Evolutionary conservation across 1,140 invertebrate genomes (phyloP).

Genomic region (Helicorthomorpha holstii): DNA sequence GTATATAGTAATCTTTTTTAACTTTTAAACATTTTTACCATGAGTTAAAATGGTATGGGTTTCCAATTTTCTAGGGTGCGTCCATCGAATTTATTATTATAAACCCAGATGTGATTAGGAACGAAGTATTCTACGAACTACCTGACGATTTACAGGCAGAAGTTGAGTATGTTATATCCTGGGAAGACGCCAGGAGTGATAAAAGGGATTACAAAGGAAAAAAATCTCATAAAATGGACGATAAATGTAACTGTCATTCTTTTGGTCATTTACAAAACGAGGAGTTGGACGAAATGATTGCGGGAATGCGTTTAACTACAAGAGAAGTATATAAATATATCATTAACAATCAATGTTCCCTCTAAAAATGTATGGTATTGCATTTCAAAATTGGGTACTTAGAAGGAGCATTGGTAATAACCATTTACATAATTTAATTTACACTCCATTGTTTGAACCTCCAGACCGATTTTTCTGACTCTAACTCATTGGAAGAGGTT

Average conservation of each 20-base stretch:
- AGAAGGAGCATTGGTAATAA: not conserved
- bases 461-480: conserved; percentile 17
- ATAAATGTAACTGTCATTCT: too few relatives aligned
- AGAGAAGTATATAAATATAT: conserved; percentile 9
- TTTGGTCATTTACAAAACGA: conserved; percentile 20
- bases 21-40: not conserved
- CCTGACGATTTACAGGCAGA: conserved; percentile 40
- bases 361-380: not conserved
- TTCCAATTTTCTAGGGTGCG: conserved; percentile 19
- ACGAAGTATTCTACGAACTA: conserved; percentile 42
- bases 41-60: too few relatives aligned
- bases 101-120: conserved; percentile 37
- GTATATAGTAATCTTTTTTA: conserved; percentile 27
- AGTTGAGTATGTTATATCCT: conserved; percentile 24
- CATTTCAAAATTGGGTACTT: not conserved
- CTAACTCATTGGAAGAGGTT: conserved; percentile 19
- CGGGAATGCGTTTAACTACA: conserved; percentile 11
- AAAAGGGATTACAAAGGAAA: conserved; percentile 6
- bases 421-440: not conserved
- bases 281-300: conserved; percentile 20
- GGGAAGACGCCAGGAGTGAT: conserved; percentile 13
- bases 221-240: conserved; percentile 11
- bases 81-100: conserved; percentile 34
- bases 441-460: conserved; percentile 1
- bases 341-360: not conserved